Evolutionary conservation across 2,113 vertebrate genomes (phyloP).

Genomic region (Lichenostomus cassidix): DNA sequence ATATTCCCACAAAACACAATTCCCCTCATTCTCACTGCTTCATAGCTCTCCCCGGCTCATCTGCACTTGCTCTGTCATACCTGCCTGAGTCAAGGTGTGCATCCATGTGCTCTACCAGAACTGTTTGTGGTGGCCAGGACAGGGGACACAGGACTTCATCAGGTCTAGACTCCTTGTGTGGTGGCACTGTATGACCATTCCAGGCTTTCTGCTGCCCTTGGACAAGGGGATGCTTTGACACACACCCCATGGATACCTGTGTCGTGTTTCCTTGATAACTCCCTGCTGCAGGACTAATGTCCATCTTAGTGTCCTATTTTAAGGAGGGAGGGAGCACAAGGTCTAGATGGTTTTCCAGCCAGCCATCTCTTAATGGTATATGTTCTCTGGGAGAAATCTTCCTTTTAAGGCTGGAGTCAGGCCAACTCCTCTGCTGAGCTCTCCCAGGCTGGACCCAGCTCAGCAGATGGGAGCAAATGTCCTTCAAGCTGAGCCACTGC

Average conservation of each 20-base stretch:
- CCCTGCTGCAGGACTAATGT: background rate
- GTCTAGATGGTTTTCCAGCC: background rate
- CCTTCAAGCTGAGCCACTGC: background rate
- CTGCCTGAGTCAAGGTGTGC: background rate
- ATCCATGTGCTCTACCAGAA: background rate
- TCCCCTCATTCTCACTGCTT: background rate
- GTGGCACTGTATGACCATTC: background rate
- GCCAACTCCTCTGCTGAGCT: background rate
- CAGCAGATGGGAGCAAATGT: background rate
- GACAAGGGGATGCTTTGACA: background rate
- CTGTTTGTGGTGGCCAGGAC: no score
- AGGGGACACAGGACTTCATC: background rate
- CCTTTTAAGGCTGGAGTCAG: background rate
- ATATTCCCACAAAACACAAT: rapidly evolving
- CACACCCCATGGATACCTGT: background rate
- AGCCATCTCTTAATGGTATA: background rate
- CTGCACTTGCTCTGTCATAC: background rate
- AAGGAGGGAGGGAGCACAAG: background rate
- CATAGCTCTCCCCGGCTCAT: rapidly evolving
- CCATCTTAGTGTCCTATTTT: background rate
- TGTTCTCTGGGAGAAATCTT: background rate
- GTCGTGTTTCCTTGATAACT: background rate
- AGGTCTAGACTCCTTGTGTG: background rate
- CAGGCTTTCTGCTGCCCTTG: background rate
- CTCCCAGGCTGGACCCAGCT: background rate